phyloP scores from a whole-genome alignment of 1,140 invertebrate species.

The Ephestia elutella region DNA sequence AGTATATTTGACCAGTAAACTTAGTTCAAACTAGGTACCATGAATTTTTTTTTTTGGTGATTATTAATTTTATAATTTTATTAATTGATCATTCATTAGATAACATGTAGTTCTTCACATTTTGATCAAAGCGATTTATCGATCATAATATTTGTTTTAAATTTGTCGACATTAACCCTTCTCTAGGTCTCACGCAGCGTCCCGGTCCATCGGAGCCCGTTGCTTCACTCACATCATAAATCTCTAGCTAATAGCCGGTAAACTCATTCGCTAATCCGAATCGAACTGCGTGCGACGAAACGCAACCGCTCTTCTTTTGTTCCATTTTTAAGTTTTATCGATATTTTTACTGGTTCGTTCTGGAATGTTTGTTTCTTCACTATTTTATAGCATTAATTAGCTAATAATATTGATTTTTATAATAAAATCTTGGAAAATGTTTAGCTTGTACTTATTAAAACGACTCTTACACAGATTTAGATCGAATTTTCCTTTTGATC shows the following conservation, averaged over 20 bases:
- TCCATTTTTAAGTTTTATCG: neutral
- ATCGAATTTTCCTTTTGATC: too few relatives aligned
- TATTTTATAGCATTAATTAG: neutral
- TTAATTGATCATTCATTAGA: too few relatives aligned
- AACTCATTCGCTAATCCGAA: constrained; percentile 67
- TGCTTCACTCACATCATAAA: constrained; percentile 60
- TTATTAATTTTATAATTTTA: too few relatives aligned
- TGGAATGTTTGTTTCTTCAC: neutral
- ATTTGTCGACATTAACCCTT: constrained; percentile 33
- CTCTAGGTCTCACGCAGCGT: constrained; percentile 52
- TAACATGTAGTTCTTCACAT: neutral
- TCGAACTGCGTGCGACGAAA: constrained; percentile 8
- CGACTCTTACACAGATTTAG: too few relatives aligned
- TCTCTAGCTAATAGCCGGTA: constrained; percentile 65
- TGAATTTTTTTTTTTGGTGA: too few relatives aligned
- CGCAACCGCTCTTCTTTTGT: neutral
- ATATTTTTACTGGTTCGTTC: neutral
- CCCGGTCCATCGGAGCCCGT: constrained; percentile 38
- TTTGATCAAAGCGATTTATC: neutral
- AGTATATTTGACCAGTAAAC: too few relatives aligned
- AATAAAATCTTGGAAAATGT: too few relatives aligned
- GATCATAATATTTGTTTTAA: neutral
- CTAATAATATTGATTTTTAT: too few relatives aligned
- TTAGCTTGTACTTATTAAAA: too few relatives aligned
- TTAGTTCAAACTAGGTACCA: too few relatives aligned